Evolutionary conservation across 2,797 vertebrate species (phyloP).

Genomic region (Eidolon dupreanum): DNA sequence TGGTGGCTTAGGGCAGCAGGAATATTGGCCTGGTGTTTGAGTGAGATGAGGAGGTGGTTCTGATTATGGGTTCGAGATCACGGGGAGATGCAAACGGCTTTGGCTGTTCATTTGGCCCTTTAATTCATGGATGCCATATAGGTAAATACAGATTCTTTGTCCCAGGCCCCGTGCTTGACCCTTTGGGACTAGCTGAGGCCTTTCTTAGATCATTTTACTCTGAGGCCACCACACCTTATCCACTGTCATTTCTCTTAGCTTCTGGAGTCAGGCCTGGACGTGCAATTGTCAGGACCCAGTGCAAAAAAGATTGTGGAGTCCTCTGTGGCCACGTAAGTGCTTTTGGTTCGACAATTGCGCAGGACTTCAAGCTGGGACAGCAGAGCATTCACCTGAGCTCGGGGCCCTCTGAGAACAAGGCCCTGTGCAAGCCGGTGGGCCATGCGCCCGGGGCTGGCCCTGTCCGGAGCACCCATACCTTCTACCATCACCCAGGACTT

Average conservation of each 20-base stretch:
- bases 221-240: neutral
- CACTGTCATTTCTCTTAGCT: neutral
- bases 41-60: neutral
- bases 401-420: accelerated
- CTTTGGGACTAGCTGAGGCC: neutral
- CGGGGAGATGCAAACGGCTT: neutral
- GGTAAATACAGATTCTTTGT: neutral
- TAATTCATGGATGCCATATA: neutral
- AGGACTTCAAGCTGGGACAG: neutral
- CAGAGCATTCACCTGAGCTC: too few relatives aligned
- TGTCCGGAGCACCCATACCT: accelerated
- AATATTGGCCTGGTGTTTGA: too few relatives aligned
- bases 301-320: neutral
- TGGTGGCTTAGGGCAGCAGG: neutral
- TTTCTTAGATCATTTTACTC: too few relatives aligned
- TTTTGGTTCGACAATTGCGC: neutral
- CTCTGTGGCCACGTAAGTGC: neutral
- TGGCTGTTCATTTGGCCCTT: neutral
- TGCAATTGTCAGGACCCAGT: accelerated
- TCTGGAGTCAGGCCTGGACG: neutral
- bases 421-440: neutral
- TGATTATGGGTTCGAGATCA: neutral
- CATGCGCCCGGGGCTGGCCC: neutral
- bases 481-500: accelerated
- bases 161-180: too few relatives aligned